Evolutionary conservation across 2,888 invertebrate species (phyloP), one percentile per base, ranked within the genome.

Genomic region (Volucella bombylans): DNA sequence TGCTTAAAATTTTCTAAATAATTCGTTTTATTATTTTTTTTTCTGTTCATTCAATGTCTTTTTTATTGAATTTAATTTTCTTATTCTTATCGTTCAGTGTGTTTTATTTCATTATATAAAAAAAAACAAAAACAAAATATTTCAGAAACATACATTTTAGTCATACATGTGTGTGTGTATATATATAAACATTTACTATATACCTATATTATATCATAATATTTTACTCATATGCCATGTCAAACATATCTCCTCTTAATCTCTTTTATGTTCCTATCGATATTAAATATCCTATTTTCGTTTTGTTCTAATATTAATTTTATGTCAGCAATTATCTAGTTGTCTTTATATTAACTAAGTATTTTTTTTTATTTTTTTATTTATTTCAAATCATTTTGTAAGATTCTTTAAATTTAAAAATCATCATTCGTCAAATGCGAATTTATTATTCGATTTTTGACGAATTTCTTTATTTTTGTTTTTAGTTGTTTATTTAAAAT

Each of bases 151-250:
- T 81, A 72, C 31, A 80, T 67, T 67, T 72, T 62, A 81, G 62
- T 54, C 52, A 79, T 61, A 80, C 74, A 69, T 73, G 62, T 72
- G 61, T 61, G 61, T 61, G 69, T 54, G 39, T 55, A 65, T 43
- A 31, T 81, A 65, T 79, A 85, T 65, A 80, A 85, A 85, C 81
- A 85, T 80, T 85, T 62, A 80, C 74, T 76, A 81, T 67, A 72
- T 31, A 31, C 31, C 6, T 31, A 31, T 31, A 31, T 31, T 6
- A 31, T 71, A 59, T 52, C n/a, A n/a, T n/a, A n/a, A n/a, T 80
- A 49, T 65, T 18, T 57, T 76, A 81, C 54, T 68, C 52, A 43
- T 41, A 64, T 71, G 59, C 59, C 69, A 72, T 81, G 62, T 68
- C 61, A 61, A 65, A 76, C 71, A 73, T 52, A 64, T 81, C 57